Conservation (phyloP, 2,888 invertebrate genomes). For the Hypena proboscidalis region DNA sequence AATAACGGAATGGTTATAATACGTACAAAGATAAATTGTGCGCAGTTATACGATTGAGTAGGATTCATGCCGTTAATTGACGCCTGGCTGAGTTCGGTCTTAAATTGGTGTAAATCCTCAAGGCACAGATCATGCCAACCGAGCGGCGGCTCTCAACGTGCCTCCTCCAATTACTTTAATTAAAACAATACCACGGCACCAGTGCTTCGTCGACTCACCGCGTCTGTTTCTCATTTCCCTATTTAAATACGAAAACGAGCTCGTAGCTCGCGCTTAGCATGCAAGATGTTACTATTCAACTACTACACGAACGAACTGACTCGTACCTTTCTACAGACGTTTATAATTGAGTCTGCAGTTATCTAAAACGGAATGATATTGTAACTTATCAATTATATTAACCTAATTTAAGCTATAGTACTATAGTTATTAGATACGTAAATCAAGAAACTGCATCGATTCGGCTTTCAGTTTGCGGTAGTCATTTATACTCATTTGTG, state of each 20-base stretch:
- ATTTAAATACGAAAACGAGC: slow-evolving; percentile 85
- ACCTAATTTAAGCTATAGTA: slow-evolving; percentile 10
- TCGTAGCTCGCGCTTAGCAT: slow-evolving; percentile 74
- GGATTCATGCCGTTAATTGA: slow-evolving; percentile 75
- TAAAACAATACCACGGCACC: slow-evolving; percentile 83
- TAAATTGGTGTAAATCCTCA: slow-evolving; percentile 84
- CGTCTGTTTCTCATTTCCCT: slow-evolving; percentile 84
- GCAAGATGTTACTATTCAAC: slow-evolving; percentile 76
- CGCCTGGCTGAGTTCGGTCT: slow-evolving; percentile 73
- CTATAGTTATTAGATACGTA: slow-evolving; percentile 17
- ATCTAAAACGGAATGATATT: too few relatives aligned
- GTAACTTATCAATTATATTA: too few relatives aligned
- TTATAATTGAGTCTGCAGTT: not conserved
- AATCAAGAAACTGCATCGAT: slow-evolving; percentile 41
- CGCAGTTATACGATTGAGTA: slow-evolving; percentile 56
- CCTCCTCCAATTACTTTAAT: slow-evolving; percentile 85
- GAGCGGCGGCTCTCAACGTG: slow-evolving; percentile 78
- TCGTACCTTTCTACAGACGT: slow-evolving; percentile 24
- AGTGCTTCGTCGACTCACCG: slow-evolving; percentile 81
- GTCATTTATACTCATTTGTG: slow-evolving; percentile 61
- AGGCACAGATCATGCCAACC: slow-evolving; percentile 82
- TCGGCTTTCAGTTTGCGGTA: slow-evolving; percentile 39
- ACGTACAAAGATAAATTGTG: slow-evolving; percentile 26
- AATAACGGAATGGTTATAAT: slow-evolving; percentile 8
- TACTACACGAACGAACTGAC: slow-evolving; percentile 60